phyloP scores from a whole-genome alignment of 2,113 vertebrate species.

The Sprattus sprattus region DNA sequence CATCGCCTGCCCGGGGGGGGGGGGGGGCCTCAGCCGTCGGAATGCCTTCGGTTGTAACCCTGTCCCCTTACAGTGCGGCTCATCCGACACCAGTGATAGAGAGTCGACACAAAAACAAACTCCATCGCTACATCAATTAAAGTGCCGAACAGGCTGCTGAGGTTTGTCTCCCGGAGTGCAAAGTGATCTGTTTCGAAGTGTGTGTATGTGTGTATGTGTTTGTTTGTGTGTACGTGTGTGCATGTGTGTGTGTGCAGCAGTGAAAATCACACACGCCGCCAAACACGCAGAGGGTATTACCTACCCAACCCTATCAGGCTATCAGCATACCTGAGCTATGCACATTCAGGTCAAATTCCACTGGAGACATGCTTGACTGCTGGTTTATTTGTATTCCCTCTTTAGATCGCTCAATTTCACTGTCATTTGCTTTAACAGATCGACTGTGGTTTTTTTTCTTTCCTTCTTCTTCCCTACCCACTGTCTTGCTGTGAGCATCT shows the following conservation, averaged over 20 bases:
- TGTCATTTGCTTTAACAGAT: not conserved
- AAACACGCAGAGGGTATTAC: not conserved
- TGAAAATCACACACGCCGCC: not conserved
- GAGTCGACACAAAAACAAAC: slow-evolving; percentile 52
- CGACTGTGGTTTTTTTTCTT: not conserved
- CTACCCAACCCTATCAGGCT: not conserved
- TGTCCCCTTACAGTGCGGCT: slow-evolving; percentile 32
- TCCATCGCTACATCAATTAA: slow-evolving; percentile 52
- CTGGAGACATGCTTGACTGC: slow-evolving; percentile 38
- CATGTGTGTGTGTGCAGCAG: not conserved
- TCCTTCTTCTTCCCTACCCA: not conserved
- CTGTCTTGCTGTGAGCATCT: slow-evolving; percentile 12
- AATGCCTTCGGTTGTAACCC: slow-evolving; percentile 65
- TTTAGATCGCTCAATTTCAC: slow-evolving; percentile 42
- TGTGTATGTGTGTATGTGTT: not conserved
- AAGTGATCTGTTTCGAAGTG: slow-evolving; percentile 20
- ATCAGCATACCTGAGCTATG: slow-evolving; percentile 49
- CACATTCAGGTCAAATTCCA: slow-evolving; percentile 65
- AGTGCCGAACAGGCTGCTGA: slow-evolving; percentile 38
- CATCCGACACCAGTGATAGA: slow-evolving; percentile 54
- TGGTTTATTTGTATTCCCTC: slow-evolving; percentile 54
- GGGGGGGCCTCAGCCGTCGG: slow-evolving; percentile 21
- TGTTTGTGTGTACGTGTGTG: not conserved
- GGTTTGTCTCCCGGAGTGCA: slow-evolving; percentile 37
- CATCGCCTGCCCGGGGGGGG: slow-evolving; percentile 37